Evolutionary conservation across 2,113 vertebrate genomes (phyloP), one percentile per base, ranked within the genome.

Genomic region (Lophura nycthemera): DNA sequence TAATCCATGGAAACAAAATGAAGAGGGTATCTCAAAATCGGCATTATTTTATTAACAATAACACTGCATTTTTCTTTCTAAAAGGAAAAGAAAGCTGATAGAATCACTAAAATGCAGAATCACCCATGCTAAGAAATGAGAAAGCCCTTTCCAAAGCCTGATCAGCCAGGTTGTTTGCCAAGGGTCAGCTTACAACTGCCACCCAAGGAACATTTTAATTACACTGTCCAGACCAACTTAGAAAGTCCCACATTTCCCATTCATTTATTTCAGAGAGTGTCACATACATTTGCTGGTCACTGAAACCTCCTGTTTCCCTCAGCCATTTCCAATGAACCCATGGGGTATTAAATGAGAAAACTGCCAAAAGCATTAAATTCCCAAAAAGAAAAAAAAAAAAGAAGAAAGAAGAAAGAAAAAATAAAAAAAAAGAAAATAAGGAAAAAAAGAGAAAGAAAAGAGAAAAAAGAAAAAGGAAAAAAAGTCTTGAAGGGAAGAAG

Each of bases 161-260:
- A 85, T 93, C 61, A 81, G 73, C 30, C 66, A 92, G 64, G 14
- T 80, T 89, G 36, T 90, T 85, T 94, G 61, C 52, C 57, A 65
- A 92, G 57, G 72, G 57, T 86, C 82, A 57, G 19, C 29, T 93
- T 93, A 88, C 85, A 91, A 69, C 52, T 71, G 82, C 50, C 48
- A 38, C 57, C 60, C 61, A 88, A 81, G 15, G 57, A 73, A 72
- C 19, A 80, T 70, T 91, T 89, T 78, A 93, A 88, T 80, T 75
- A 81, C 76, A 50, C 64, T 93, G 83, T 88, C 90, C 88, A 91
- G 93, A 88, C 48, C 45, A 75, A 48, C 24, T 73, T 88, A 57
- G 74, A 15, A 90, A 86, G 52, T 72, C 83, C 65, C 24, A 48
- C 60, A 78, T 95, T 54, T 57, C 67, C 85, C 47, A 57, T 52